phyloP scores from a whole-genome alignment of 2,888 invertebrate genomes.

The Stenoptilia bipunctidactyla region DNA sequence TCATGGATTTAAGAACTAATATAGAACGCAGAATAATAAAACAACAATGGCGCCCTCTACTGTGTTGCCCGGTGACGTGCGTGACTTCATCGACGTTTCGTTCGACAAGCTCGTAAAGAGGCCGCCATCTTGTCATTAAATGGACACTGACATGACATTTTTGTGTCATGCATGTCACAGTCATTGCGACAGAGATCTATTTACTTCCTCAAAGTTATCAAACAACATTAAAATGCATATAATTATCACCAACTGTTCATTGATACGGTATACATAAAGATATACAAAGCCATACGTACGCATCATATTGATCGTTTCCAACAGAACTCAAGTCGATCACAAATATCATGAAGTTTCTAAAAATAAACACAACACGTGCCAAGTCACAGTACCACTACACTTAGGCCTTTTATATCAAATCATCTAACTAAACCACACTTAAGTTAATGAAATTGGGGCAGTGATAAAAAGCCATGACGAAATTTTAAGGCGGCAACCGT shows the following conservation, averaged over 20 bases:
- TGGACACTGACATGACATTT: conserved; percentile 1
- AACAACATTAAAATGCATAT: too few relatives aligned
- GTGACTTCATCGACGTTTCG: conserved; percentile 29
- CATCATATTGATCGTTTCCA: conserved; percentile 2
- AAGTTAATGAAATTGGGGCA: conserved; percentile 2
- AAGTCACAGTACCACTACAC: conserved; percentile 15
- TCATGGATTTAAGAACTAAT: too few relatives aligned
- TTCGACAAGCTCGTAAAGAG: conserved; percentile 12
- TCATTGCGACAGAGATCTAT: too few relatives aligned
- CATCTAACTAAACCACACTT: background rate
- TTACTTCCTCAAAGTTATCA: too few relatives aligned
- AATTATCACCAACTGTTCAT: too few relatives aligned
- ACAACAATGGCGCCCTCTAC: conserved; percentile 47
- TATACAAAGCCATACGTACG: background rate
- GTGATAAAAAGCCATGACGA: conserved; percentile 1
- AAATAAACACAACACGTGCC: conserved; percentile 59
- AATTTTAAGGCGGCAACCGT: conserved; percentile 15
- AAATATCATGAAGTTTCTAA: conserved; percentile 26
- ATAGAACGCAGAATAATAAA: too few relatives aligned
- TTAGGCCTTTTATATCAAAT: conserved; percentile 2
- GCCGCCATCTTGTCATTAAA: conserved; percentile 43
- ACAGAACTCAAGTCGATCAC: conserved; percentile 10
- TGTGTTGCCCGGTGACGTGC: conserved; percentile 24
- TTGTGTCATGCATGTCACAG: conserved; percentile 40
- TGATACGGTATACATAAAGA: background rate